Percentiles rank a stretch among this genome's conserved stretches.
Conservation (phyloP, 2,113 vertebrate genomes). For the Phrynocephalus versicolor region DNA sequence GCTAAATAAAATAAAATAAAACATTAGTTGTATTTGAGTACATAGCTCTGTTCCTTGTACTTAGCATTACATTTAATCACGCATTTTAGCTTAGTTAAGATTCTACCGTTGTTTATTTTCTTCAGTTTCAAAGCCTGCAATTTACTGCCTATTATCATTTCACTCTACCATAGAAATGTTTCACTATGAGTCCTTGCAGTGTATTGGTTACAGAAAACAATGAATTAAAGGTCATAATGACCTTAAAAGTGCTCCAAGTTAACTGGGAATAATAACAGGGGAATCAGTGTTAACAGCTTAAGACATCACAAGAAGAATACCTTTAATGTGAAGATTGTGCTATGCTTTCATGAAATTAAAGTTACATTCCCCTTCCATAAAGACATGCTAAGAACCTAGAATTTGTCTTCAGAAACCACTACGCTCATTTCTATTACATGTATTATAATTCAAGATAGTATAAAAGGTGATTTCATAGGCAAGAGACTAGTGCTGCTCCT, state of each 20-base stretch:
- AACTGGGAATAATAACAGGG: slow-evolving; percentile 5
- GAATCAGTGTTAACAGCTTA: background rate
- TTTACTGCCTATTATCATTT: slow-evolving; percentile 31
- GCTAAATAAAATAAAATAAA: background rate
- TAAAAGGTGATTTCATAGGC: background rate
- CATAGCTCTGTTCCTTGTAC: slow-evolving; percentile 26
- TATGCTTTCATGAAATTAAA: background rate
- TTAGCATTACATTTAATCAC: slow-evolving; percentile 36
- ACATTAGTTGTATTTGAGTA: slow-evolving; percentile 23
- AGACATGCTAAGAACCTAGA: background rate
- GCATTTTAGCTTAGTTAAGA: slow-evolving; percentile 42
- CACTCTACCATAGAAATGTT: background rate
- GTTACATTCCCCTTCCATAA: background rate
- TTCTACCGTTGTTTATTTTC: slow-evolving; percentile 37
- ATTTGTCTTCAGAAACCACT: background rate
- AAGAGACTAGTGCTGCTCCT: background rate
- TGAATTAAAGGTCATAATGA: slow-evolving; percentile 34
- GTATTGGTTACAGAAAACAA: slow-evolving; percentile 26
- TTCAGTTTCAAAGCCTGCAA: slow-evolving; percentile 15
- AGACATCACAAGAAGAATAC: background rate
- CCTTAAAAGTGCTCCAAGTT: slow-evolving; percentile 22
- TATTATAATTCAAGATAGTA: slow-evolving; percentile 8
- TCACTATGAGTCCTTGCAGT: background rate
- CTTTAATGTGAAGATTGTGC: background rate
- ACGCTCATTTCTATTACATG: background rate